These are phyloP conservation scores for Teleopsis dalmanni DNA, from an alignment of 1,140 invertebrate species.

Conservation along the genomic window DNA sequence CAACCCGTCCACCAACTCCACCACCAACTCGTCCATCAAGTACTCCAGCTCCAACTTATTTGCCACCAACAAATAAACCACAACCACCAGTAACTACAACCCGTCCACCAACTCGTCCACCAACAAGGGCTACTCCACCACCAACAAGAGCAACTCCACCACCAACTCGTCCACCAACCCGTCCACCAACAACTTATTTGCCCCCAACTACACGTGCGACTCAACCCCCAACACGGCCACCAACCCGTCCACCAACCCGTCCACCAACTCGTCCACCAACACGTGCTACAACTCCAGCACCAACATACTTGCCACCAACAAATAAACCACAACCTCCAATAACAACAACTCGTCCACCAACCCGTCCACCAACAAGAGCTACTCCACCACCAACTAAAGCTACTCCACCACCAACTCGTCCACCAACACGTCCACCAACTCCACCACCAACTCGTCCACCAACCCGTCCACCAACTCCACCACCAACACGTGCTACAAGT, in stretches of 20 bases:
- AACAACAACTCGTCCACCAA: conserved; percentile 15
- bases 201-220: conserved; percentile 23
- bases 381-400: conserved; percentile 18
- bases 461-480: too few species aligned
- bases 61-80: conserved; percentile 12
- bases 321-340: conserved; percentile 15
- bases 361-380: conserved; percentile 10
- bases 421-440: background rate
- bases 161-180: conserved; percentile 17
- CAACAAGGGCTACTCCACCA: conserved; percentile 5
- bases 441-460: too few species aligned
- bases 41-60: conserved; percentile 3
- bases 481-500: conserved; percentile 1
- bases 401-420: conserved; percentile 14
- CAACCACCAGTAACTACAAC: conserved; percentile 13
- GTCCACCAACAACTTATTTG: conserved; percentile 24
- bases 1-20: conserved; percentile 17
- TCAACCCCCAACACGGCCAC: conserved; percentile 19
- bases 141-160: conserved; percentile 1
- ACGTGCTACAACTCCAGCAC: conserved; percentile 9
- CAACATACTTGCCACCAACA: conserved; percentile 18
- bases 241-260: conserved; percentile 15
- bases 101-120: conserved; percentile 5
- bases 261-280: conserved; percentile 4
- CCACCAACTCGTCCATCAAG: conserved; percentile 8